Percentiles rank a stretch among this genome's conserved stretches.
These are phyloP conservation scores for Neolamprologus modestus DNA, from an alignment of 2,113 vertebrate genomes.

Conservation along the genomic window DNA sequence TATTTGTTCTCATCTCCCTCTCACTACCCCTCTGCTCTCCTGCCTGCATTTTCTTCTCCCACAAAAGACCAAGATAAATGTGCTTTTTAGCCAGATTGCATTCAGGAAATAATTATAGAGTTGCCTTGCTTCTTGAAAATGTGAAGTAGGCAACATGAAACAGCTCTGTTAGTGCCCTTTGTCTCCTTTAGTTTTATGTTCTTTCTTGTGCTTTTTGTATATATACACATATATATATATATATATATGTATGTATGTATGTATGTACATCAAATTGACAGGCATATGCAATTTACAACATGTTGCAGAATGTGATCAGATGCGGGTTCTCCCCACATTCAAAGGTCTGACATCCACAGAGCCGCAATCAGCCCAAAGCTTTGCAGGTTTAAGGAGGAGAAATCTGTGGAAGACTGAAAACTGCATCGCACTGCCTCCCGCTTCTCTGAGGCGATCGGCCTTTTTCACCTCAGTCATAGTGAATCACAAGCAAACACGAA, in stretches of 20 bases:
- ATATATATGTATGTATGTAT: accelerated
- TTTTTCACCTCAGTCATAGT: slow-evolving; percentile 16
- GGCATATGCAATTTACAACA: background rate
- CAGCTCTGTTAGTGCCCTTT: slow-evolving; percentile 2
- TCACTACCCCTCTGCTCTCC: background rate
- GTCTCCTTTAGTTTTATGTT: background rate
- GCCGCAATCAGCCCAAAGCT: slow-evolving; percentile 77
- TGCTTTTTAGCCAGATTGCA: slow-evolving; percentile 40
- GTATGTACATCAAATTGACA: background rate
- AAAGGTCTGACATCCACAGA: slow-evolving; percentile 77
- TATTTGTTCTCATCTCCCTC: slow-evolving; percentile 33
- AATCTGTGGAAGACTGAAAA: slow-evolving; percentile 28
- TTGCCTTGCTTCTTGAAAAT: slow-evolving; percentile 17
- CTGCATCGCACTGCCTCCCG: background rate
- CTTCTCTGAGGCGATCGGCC: background rate
- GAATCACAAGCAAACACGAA: slow-evolving; percentile 1
- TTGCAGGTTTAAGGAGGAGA: slow-evolving; percentile 74
- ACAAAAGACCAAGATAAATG: slow-evolving; percentile 44
- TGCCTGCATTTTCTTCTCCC: background rate
- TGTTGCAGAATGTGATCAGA: background rate
- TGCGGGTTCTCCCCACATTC: background rate
- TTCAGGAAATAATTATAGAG: slow-evolving; percentile 51
- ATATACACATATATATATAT: accelerated
- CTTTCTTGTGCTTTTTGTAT: background rate
- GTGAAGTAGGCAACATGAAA: slow-evolving; percentile 48